Base-by-base conservation (phyloP, 2,888 invertebrate genomes). In the Endotricha flammealis region DNA sequence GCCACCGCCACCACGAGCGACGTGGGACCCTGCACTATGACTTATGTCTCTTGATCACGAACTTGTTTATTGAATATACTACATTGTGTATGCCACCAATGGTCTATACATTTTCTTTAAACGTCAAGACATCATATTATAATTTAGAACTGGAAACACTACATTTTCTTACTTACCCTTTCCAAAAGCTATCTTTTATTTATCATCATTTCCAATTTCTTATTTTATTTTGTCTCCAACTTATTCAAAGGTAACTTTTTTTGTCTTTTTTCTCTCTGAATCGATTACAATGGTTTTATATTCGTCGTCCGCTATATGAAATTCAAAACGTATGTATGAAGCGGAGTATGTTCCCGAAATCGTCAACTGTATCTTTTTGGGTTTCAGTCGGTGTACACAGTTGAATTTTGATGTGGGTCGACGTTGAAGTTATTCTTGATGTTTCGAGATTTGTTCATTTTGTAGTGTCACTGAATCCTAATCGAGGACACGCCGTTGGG, bases 361-460 rank as follows among this genome's bases (percentile, higher is more conserved):
- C 39, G 48, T 39, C 25, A 46, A 46, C 45, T 53, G 44, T 60
- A 54, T 65, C 54, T 60, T 68, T 69, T 72, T 64, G 50, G 57
- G 46, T 57, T 58, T 50, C 46, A 48, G 44, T 41, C n/a, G 44
- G 48, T 49, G 43, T 49, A 36, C 37, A 44, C 46, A 46, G 50
- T 57, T 63, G 61, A 62, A 64, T 71, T 69, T 72, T 79, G 77
- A 82, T 64, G 54, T 65, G 72, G 79, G 78, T 79, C 61, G 76
- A 68, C 70, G 59, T 66, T 50, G 58, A 53, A 45, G 45, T 50
- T 65, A 59, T 65, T 62, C 53, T 51, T 48, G 41, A 25, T 25
- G 17, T 25, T 32, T 24, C n/a, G 7, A 44, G 42, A 42, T 46
- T 53, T 45, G 49, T 58, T 67, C 53, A 57, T 75, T 67, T 73